A percentile compares a stretch with the other conserved stretches of the same genome.
phyloP scores from a whole-genome alignment of 2,113 vertebrate genomes.

The Gadus chalcogrammus region DNA sequence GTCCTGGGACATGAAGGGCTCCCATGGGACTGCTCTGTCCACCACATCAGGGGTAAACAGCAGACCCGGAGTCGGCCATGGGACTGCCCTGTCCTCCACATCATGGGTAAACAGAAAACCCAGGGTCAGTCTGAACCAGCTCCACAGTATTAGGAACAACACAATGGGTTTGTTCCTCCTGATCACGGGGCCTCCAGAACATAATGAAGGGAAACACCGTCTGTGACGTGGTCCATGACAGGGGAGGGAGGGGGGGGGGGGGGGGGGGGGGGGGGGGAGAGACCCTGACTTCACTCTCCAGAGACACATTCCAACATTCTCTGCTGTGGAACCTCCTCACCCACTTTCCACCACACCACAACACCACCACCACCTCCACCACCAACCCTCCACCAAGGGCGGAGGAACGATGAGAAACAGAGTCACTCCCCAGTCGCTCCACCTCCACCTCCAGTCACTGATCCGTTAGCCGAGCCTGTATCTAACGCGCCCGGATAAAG shows the following conservation, averaged over 20 bases:
- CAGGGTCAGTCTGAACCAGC: too few relatives aligned
- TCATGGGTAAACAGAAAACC: too few relatives aligned
- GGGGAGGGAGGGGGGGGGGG: too few relatives aligned
- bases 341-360: not conserved
- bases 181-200: slow-evolving; percentile 31
- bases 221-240: slow-evolving; percentile 46
- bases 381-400: too few relatives aligned
- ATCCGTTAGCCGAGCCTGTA: too few relatives aligned
- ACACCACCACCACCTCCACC: too few relatives aligned
- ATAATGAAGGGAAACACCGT: slow-evolving; percentile 64
- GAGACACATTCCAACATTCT: slow-evolving; percentile 6
- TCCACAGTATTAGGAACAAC: not conserved
- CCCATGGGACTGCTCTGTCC: not conserved
- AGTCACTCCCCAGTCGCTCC: too few relatives aligned
- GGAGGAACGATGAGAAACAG: too few relatives aligned
- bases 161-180: slow-evolving; percentile 62
- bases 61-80: not conserved
- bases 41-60: not conserved
- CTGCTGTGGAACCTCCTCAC: slow-evolving; percentile 43
- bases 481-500: too few relatives aligned
- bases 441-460: too few relatives aligned
- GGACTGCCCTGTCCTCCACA: not conserved
- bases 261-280: slow-evolving; percentile 10
- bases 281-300: slow-evolving; percentile 41
- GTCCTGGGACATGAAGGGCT: not conserved